Conservation (phyloP, 2,797 vertebrate species). For the Myotis vivesi region DNA sequence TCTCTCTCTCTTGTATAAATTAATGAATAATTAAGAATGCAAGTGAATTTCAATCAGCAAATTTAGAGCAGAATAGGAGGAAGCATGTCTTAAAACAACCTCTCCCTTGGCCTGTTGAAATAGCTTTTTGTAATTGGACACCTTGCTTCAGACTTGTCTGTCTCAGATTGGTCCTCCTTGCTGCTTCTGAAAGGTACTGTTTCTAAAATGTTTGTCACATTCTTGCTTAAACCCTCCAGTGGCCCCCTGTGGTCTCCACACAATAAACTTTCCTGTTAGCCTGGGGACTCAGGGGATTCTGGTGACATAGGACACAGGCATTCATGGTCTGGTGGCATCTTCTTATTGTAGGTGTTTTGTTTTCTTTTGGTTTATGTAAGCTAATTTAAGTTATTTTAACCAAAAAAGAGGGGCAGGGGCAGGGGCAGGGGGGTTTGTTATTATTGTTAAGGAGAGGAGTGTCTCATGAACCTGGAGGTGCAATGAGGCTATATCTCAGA, state of each 20-base stretch:
- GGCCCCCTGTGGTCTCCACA: neutral
- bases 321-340: neutral
- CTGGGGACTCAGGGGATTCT: neutral
- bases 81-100: neutral
- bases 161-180: neutral
- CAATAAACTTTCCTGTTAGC: neutral
- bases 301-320: neutral
- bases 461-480: neutral
- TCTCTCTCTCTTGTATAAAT: neutral
- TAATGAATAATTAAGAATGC: conserved; percentile 17
- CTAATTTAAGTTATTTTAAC: neutral
- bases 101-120: neutral
- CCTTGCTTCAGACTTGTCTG: neutral
- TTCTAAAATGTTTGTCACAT: neutral
- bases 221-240: neutral
- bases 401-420: neutral
- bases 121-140: conserved; percentile 18
- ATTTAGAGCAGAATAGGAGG: neutral
- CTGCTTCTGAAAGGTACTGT: neutral
- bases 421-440: neutral
- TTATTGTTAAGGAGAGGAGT: neutral
- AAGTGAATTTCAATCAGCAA: neutral
- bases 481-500: neutral
- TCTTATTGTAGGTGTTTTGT: neutral
- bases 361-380: neutral